phyloP scores from a whole-genome alignment of 2,113 vertebrate species.

The Nymphicus hollandicus region DNA sequence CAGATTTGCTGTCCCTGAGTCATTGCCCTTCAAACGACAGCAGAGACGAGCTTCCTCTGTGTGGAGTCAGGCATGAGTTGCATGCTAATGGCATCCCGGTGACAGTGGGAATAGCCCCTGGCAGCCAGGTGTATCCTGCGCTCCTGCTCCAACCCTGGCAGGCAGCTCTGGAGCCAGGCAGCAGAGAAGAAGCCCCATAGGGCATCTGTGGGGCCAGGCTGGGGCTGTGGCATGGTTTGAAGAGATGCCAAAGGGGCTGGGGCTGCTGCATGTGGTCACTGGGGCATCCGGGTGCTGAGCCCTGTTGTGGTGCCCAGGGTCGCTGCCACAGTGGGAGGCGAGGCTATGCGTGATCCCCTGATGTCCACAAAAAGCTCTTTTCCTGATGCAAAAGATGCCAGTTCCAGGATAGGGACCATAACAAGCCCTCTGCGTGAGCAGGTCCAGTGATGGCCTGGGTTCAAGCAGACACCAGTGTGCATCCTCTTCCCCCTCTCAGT shows the following conservation, averaged over 20 bases:
- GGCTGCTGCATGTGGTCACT: neutral
- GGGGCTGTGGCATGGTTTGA: neutral
- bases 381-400: neutral
- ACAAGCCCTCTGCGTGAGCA: neutral
- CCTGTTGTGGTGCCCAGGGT: fast-evolving
- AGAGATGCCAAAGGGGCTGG: fast-evolving
- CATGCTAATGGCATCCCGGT: constrained; percentile 31
- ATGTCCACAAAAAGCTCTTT: fast-evolving
- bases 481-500: fast-evolving
- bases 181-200: neutral
- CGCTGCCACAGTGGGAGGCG: neutral
- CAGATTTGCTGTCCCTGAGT: constrained; percentile 60
- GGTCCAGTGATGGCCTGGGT: neutral
- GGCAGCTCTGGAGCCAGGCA: neutral
- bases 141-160: neutral
- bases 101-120: neutral
- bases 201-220: neutral
- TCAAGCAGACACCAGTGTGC: neutral
- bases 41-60: neutral
- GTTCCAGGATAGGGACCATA: neutral
- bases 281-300: neutral
- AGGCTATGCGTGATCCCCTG: neutral
- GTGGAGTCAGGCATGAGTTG: constrained; percentile 18
- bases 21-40: constrained; percentile 64
- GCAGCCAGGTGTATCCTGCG: neutral